These are phyloP conservation scores for Planococcus citri DNA, from an alignment of 1,140 invertebrate genomes.

Conservation along the genomic window DNA sequence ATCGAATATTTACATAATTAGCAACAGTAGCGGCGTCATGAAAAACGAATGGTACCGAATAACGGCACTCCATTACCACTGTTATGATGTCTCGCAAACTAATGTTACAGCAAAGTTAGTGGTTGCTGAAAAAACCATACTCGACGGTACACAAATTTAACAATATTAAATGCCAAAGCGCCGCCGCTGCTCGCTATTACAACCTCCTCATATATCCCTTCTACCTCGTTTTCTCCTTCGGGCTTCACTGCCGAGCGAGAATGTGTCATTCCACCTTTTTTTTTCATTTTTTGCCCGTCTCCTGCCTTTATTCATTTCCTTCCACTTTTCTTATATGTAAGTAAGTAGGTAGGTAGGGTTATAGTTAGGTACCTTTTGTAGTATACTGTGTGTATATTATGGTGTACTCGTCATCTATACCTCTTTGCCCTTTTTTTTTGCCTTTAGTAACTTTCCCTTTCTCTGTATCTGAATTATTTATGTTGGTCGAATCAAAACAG, in stretches of 20 bases:
- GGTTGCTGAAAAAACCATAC: slow-evolving; percentile 8
- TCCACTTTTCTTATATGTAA: too few species aligned
- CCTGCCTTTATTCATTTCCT: neutral
- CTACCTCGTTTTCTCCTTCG: neutral
- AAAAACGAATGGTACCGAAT: slow-evolving; percentile 10
- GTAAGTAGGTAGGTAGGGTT: too few species aligned
- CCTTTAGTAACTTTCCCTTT: too few species aligned
- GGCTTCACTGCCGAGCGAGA: too few species aligned
- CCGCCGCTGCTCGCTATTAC: neutral
- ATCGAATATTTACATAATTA: slow-evolving; percentile 27
- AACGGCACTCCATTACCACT: slow-evolving; percentile 5
- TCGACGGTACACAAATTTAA: neutral
- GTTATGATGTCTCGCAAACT: slow-evolving; percentile 1
- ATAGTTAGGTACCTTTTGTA: too few species aligned
- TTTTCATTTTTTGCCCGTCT: neutral
- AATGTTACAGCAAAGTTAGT: neutral
- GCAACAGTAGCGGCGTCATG: slow-evolving; percentile 11
- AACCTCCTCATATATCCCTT: neutral
- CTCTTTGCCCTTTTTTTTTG: too few species aligned
- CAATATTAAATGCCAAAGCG: slow-evolving; percentile 6
- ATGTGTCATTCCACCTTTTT: neutral
- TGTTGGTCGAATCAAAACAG: too few species aligned
- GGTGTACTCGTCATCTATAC: too few species aligned
- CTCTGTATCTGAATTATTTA: too few species aligned
- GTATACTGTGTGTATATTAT: too few species aligned